Conservation (phyloP, 2,797 vertebrate species). For the Chaetodon trifasciatus region DNA sequence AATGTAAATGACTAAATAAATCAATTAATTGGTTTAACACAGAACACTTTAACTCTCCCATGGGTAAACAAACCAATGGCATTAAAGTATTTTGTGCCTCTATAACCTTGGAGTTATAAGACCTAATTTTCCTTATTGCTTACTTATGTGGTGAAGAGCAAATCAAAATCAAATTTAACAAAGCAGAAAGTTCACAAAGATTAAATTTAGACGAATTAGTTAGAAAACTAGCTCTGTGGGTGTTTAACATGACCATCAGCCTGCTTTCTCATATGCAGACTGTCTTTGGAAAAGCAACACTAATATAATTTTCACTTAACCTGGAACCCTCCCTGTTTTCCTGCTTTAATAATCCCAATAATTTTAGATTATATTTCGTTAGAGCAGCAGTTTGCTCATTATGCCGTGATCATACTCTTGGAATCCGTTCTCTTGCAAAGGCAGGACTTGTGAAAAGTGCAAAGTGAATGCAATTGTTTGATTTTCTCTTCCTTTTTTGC, state of each 20-base stretch:
- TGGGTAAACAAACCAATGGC: conserved; percentile 10
- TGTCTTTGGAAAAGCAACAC: conserved; percentile 14
- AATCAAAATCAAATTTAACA: conserved; percentile 24
- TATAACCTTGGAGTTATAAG: conserved; percentile 7
- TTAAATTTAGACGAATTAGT: not conserved
- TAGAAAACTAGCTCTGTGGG: not conserved
- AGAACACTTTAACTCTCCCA: not conserved
- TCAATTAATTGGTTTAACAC: conserved; percentile 2
- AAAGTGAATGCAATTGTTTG: conserved; percentile 11
- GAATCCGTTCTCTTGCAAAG: conserved; percentile 30
- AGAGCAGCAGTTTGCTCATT: conserved; percentile 17
- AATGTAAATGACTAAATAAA: not conserved
- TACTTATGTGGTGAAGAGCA: conserved; percentile 6
- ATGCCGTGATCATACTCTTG: conserved; percentile 27
- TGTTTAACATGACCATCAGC: conserved; percentile 4
- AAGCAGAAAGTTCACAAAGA: conserved; percentile 16
- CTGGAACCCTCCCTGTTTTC: not conserved
- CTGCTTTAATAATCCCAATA: conserved; percentile 15
- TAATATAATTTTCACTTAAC: conserved; percentile 13
- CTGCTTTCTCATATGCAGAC: not conserved
- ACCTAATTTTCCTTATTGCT: conserved; percentile 19
- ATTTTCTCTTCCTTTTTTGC: not conserved
- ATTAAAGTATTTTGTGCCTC: conserved; percentile 12
- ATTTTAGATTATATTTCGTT: conserved; percentile 21
- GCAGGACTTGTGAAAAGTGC: conserved; percentile 6